These are phyloP conservation scores for Emydoidea blandingii DNA, from an alignment of 2,797 vertebrate species.

Conservation along the genomic window DNA sequence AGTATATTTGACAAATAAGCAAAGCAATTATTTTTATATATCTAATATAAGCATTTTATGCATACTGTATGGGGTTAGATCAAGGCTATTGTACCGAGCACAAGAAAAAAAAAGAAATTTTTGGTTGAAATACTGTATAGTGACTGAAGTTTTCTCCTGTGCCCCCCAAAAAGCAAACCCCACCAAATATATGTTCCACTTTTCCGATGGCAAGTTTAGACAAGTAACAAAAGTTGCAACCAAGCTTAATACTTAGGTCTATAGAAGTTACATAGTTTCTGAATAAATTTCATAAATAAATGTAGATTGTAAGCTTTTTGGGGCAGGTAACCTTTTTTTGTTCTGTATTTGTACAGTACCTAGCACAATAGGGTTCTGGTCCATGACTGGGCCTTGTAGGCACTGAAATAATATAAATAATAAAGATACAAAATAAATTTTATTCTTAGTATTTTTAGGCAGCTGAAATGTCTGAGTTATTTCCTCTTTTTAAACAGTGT, in stretches of 20 bases:
- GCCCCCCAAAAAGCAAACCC: not conserved
- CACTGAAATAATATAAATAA: too few relatives aligned
- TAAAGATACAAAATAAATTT: too few relatives aligned
- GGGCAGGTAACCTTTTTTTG: too few relatives aligned
- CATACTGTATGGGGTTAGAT: not conserved
- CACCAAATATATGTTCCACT: not conserved
- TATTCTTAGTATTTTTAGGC: not conserved
- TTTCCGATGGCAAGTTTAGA: not conserved
- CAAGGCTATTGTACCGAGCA: not conserved
- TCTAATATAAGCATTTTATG: not conserved
- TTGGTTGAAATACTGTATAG: fast-evolving
- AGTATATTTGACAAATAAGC: not conserved
- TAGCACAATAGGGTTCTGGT: too few relatives aligned
- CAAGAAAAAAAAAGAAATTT: not conserved
- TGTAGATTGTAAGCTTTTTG: not conserved
- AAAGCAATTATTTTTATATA: not conserved
- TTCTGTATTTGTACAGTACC: too few relatives aligned
- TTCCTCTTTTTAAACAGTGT: not conserved
- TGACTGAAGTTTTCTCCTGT: not conserved
- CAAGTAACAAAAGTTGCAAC: not conserved
- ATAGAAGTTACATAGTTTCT: not conserved
- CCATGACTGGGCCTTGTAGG: too few relatives aligned
- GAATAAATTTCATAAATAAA: not conserved
- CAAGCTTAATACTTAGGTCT: not conserved
- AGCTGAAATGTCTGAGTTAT: not conserved